Conservation (phyloP, 2,113 vertebrate species). For the Mesembrinibis cayennensis region DNA sequence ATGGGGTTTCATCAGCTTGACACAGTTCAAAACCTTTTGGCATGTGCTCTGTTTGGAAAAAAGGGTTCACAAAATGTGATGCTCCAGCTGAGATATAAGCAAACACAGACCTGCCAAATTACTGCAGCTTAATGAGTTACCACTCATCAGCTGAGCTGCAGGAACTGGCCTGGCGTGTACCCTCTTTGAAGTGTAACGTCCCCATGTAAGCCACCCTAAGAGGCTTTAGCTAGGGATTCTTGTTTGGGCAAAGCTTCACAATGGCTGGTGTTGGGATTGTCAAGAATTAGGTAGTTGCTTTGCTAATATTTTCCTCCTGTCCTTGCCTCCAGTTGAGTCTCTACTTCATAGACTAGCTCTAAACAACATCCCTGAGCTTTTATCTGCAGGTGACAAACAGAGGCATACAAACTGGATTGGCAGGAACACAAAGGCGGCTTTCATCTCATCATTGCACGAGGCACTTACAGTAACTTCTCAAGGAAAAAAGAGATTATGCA, state of each 20-base stretch:
- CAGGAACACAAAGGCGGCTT: conserved; percentile 67
- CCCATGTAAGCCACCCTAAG: not conserved
- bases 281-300: conserved; percentile 24
- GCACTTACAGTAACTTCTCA: conserved; percentile 62
- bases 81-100: not conserved
- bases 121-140: not conserved
- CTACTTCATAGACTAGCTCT: not conserved
- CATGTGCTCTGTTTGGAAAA: not conserved
- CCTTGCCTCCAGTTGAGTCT: conserved; percentile 11
- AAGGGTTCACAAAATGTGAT: not conserved
- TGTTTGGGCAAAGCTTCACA: conserved; percentile 18
- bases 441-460: conserved; percentile 61
- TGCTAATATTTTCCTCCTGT: conserved; percentile 33
- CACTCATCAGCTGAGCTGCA: not conserved
- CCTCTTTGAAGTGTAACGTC: not conserved
- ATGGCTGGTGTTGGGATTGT: conserved; percentile 5
- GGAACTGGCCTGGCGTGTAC: not conserved
- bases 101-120: conserved; percentile 13
- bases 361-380: conserved; percentile 51
- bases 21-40: not conserved
- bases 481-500: conserved; percentile 66
- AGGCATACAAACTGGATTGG: conserved; percentile 62
- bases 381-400: conserved; percentile 67
- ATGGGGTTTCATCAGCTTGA: not conserved
- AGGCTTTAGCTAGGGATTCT: not conserved